Evolutionary conservation across 2,888 invertebrate genomes (phyloP).

Genomic region (Synergus japonicus): DNA sequence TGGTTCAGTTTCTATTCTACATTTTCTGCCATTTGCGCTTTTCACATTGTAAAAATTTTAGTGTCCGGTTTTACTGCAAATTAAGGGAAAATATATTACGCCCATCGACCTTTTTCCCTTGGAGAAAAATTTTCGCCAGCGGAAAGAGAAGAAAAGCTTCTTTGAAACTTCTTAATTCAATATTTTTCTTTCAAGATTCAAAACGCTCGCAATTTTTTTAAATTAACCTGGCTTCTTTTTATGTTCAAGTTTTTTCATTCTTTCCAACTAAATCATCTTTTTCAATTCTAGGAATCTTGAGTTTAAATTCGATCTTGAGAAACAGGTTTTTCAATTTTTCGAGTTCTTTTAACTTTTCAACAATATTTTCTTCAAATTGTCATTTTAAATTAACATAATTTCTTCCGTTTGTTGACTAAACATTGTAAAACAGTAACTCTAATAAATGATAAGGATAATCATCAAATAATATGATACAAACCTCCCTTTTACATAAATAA

Average conservation of each 20-base stretch:
- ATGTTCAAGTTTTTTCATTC: not conserved
- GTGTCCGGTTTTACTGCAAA: constrained; percentile 13
- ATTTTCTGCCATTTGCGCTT: constrained; percentile 9
- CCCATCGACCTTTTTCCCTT: not conserved
- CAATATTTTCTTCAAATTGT: not conserved
- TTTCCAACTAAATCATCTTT: not conserved
- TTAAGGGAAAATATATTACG: not conserved
- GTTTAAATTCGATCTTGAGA: not conserved
- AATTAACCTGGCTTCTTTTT: not conserved
- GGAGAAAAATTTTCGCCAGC: not conserved
- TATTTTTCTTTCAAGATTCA: not conserved
- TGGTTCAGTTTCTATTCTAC: constrained; percentile 2
- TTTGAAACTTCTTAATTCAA: not conserved
- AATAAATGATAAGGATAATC: not conserved
- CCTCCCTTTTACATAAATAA: constrained; percentile 4
- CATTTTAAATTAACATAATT: not conserved
- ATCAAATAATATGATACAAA: not conserved
- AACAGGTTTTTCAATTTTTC: not conserved
- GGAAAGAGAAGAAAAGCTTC: not conserved
- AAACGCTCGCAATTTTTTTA: not conserved
- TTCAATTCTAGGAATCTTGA: not conserved
- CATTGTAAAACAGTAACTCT: no score
- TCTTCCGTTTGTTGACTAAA: no score
- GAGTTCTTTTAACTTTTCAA: not conserved
- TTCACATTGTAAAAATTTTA: constrained; percentile 6